A percentile compares a stretch with the other conserved stretches of the same genome.
These are phyloP conservation scores for Calidris pugnax DNA, from an alignment of 2,113 vertebrate species.

Conservation along the genomic window DNA sequence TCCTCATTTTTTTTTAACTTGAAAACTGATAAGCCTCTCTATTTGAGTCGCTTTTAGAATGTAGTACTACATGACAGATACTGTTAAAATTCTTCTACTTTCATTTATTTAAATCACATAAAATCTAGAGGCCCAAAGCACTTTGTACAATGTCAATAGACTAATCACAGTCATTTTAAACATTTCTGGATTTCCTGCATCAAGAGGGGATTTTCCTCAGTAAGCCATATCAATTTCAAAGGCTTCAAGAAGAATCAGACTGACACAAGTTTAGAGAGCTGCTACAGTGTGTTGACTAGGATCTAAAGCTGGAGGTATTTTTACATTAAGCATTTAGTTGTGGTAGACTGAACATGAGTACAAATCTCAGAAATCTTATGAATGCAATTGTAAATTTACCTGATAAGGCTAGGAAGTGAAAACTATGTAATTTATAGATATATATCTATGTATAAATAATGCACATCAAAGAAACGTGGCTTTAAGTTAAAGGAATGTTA, in stretches of 20 bases:
- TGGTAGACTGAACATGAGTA: neutral
- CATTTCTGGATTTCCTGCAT: neutral
- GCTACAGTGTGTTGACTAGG: neutral
- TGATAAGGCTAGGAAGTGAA: neutral
- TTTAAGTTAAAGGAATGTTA: neutral
- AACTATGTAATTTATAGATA: neutral
- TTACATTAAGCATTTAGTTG: neutral
- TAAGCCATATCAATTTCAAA: neutral
- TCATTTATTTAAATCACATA: constrained; percentile 11
- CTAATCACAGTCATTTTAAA: neutral
- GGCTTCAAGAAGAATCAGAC: neutral
- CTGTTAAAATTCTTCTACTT: neutral
- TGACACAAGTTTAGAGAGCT: neutral
- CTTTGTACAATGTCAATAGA: neutral
- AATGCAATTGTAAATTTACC: neutral
- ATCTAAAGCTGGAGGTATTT: neutral
- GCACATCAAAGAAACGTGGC: neutral
- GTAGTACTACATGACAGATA: neutral
- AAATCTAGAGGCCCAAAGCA: neutral
- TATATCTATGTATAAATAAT: neutral
- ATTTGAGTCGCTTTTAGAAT: neutral
- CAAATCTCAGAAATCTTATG: neutral
- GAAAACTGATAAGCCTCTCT: neutral
- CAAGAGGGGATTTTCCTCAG: neutral
- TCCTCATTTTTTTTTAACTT: neutral